Base-by-base conservation (phyloP, 2,888 invertebrate genomes). In the Resseliella maxima region DNA sequence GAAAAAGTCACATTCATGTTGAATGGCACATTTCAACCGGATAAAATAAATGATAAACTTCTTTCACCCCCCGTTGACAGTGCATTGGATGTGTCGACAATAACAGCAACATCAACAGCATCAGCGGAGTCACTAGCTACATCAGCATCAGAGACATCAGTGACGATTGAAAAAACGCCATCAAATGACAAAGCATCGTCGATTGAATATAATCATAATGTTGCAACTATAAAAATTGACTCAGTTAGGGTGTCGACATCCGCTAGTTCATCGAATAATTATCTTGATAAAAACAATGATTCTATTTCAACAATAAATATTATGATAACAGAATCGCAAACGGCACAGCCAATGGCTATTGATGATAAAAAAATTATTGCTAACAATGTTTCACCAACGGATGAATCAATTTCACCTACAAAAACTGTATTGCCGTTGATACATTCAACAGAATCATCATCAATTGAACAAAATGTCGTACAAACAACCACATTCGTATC, bases 141-240 rank as follows among this genome's bases (percentile, higher is more conserved):
- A n/a, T n/a, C 24, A n/a, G 3, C 72, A 35, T 6, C 59, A 31
- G 21, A n/a, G 21, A 6, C 38, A 38, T 38, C 38, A 83, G 10
- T 35, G n/a, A 21, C 36, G 35, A 72, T 72, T 72, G 72, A 36
- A 72, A 72, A 72, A 83, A 36, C n/a, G 38, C 38, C 38, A 38
- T 35, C 38, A 24, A 83, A 38, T 38, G 38, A n/a, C 38, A 36
- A n/a, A 38, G 38, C 21, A 21, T 21, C 83, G 24, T 38, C 83
- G n/a, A 83, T 83, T 83, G 83, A 83, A 83, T 38, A 83, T 83
- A 83, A 83, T 83, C 12, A 83, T n/a, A 83, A 83, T 83, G 83
- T 15, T 83, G 38, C 36, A 83, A 83, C 83, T 38, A 83, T 83
- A 83, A 83, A 83, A 38, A 83, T 21, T 24, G 83, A 83, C n/a